Conservation (phyloP, 2,797 vertebrate genomes). For the Erpetoichthys calabaricus region DNA sequence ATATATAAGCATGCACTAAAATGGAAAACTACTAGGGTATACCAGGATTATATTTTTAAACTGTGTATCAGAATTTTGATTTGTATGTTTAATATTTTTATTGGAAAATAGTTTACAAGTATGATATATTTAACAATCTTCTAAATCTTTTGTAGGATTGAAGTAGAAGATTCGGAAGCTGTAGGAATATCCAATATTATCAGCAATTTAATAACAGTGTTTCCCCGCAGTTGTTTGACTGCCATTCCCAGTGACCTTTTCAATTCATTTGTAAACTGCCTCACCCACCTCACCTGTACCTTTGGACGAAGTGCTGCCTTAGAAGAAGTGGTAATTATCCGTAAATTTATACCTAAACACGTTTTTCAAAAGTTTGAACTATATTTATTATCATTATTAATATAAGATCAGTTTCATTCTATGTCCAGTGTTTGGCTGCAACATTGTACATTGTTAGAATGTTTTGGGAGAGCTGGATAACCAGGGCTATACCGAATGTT, state of each 20-base stretch:
- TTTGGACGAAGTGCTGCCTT: conserved; percentile 93
- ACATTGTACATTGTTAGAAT: no score
- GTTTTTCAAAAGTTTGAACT: no score
- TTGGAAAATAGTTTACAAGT: no score
- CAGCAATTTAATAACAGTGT: conserved; percentile 94
- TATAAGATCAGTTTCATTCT: neutral
- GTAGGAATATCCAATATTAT: conserved; percentile 93
- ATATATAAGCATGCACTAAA: no score
- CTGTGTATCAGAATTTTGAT: no score
- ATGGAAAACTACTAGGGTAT: no score
- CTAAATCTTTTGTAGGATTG: conserved; percentile 56
- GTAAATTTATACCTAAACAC: neutral
- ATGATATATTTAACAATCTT: no score
- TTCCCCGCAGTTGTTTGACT: conserved; percentile 80
- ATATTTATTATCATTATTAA: no score
- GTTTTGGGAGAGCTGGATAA: no score
- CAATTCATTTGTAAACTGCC: conserved; percentile 94
- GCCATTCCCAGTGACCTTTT: conserved; percentile 90
- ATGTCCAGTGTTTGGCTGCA: conserved; percentile 6
- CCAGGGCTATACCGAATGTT: no score
- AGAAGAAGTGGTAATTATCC: conserved; percentile 81
- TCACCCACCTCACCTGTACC: conserved; percentile 90
- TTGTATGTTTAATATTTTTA: no score
- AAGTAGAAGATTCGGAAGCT: conserved; percentile 96
- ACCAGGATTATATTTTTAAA: no score